Base-by-base conservation (phyloP, 2,113 vertebrate genomes). In the Oncorhynchus tshawytscha region DNA sequence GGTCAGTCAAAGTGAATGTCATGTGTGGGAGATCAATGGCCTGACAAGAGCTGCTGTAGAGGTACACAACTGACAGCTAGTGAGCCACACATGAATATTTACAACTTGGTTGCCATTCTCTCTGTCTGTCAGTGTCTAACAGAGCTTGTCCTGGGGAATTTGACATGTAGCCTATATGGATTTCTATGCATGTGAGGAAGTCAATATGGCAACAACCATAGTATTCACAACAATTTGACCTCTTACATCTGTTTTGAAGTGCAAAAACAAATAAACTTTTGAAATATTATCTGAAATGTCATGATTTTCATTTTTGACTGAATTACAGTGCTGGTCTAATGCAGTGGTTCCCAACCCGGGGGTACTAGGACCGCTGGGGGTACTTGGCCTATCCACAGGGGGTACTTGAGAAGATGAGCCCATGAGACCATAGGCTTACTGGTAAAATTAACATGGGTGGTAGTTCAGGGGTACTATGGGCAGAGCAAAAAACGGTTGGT, bases 41-140 rank as follows among this genome's bases (percentile, higher is more conserved):
- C 39, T 45, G 39, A 45, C 39, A 45, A 45, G 39, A 45, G 81
- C 88, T 83, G 79, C 83, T 84, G 77, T 15, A 57, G 74, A 57
- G 16, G 34, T 76, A 5, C n/a, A 6, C 51, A 72, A 1, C 82
- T 88, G 85, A 82, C 85, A 88, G 84, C 69, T 22, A 78, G 85
- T 82, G 84, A 88, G 84, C 67, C 22, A 78, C 65, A 18, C 84
- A 86, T 89, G 81, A 88, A 90, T 87, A 90, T 90, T 87, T 85
- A 90, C 76, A 82, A 70, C 76, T 39, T 22, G n/a, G 18, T 78
- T 0, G 80, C 79, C 74, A 72, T 72, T 80, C 24, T 39, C 64
- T 70, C 71, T 74, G 76, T 80, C 71, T 69, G 67, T 12, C 2
- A 74, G 78, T 77, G 76, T 54, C 34, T 65, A 11, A 72, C 45